phyloP scores from a whole-genome alignment of 1,140 invertebrate genomes.

The Procambarus virginalis region DNA sequence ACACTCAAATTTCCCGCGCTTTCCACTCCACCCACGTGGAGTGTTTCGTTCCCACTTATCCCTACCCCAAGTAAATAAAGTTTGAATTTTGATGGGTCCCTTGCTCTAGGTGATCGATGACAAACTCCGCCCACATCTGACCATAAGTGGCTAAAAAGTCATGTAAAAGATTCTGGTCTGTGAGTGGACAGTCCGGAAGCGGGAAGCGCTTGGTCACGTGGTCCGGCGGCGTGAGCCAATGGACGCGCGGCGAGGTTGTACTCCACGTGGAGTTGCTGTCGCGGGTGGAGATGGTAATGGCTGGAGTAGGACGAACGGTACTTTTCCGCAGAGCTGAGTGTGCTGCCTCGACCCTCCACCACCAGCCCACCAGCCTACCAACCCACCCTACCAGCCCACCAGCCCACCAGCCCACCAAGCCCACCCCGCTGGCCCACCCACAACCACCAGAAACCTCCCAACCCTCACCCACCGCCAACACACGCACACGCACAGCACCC shows the following conservation, averaged over 20 bases:
- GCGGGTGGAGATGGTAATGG: neutral
- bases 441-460: neutral
- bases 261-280: conserved; percentile 22
- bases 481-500: neutral
- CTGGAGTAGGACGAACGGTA: conserved; percentile 14
- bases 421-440: neutral
- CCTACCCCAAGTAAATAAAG: conserved; percentile 17
- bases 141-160: conserved; percentile 45
- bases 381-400: neutral
- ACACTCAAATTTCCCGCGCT: conserved; percentile 23
- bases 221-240: neutral
- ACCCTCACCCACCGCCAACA: neutral
- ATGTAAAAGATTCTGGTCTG: neutral
- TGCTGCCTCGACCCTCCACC: conserved; percentile 34
- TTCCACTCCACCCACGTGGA: conserved; percentile 18
- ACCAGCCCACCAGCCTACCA: neutral
- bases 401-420: neutral
- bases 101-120: conserved; percentile 31
- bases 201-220: neutral
- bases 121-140: conserved; percentile 40
- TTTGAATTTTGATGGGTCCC: conserved; percentile 48
- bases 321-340: conserved; percentile 42
- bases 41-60: neutral
- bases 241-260: neutral
- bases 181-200: conserved; percentile 10